These are phyloP conservation scores for Lasaia peninsularis DNA, from an alignment of 1,140 invertebrate species.

Conservation along the genomic window DNA sequence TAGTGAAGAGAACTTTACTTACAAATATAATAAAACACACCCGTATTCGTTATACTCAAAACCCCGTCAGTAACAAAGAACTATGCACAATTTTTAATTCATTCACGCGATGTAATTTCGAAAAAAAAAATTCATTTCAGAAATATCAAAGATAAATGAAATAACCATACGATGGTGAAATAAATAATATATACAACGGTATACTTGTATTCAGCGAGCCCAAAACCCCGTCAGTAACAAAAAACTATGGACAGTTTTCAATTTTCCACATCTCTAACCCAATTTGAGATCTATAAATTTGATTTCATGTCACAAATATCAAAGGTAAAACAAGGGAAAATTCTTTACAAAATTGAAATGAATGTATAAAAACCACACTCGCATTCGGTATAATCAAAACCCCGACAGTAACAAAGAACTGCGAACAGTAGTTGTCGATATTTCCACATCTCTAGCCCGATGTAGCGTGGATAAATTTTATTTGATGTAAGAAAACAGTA, in stretches of 20 bases:
- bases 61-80: not conserved
- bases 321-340: not conserved
- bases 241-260: not conserved
- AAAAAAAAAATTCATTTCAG: too few relatives aligned
- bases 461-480: conserved; percentile 8
- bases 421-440: conserved; percentile 4
- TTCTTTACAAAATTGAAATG: not conserved
- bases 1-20: too few relatives aligned
- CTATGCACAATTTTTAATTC: not conserved
- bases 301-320: too few relatives aligned
- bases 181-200: too few relatives aligned
- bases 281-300: too few relatives aligned
- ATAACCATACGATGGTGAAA: too few relatives aligned
- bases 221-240: not conserved
- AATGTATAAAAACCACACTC: not conserved
- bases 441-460: conserved; percentile 1
- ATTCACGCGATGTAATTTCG: too few relatives aligned
- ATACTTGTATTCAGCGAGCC: not conserved
- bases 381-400: not conserved
- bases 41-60: not conserved
- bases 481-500: conserved; percentile 8
- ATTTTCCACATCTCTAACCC: too few relatives aligned
- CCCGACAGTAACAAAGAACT: not conserved
- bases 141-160: too few relatives aligned
- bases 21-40: too few relatives aligned